Percentiles rank a stretch among this genome's conserved stretches.
Conservation (phyloP, 2,797 vertebrate species). For the Hydrolagus colliei region DNA sequence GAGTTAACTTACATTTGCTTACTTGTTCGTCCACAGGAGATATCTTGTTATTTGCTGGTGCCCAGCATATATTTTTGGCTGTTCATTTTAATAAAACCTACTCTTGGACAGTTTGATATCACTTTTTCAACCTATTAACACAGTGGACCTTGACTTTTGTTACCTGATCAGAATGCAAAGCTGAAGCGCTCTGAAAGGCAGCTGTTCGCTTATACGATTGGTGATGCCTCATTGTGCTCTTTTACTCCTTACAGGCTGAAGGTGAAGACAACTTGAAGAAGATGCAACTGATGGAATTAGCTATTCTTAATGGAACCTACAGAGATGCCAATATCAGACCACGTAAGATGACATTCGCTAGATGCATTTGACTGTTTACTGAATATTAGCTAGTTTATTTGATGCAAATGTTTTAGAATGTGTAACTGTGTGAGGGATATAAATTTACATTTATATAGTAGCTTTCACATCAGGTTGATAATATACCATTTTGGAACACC, state of each 20-base stretch:
- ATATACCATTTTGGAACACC: too few relatives aligned
- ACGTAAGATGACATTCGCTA: slow-evolving; percentile 54
- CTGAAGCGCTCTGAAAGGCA: neutral
- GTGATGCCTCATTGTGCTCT: neutral
- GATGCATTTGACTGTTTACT: slow-evolving; percentile 34
- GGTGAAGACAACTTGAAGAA: slow-evolving; percentile 76
- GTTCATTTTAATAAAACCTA: too few relatives aligned
- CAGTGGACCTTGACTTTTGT: too few relatives aligned
- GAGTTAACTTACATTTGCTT: too few relatives aligned
- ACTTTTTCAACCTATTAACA: too few relatives aligned
- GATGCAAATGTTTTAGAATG: neutral
- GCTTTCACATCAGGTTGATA: neutral
- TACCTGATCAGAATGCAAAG: neutral
- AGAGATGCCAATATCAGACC: slow-evolving; percentile 74
- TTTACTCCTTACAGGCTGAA: slow-evolving; percentile 53
- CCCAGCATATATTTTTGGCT: too few relatives aligned
- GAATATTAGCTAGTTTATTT: neutral
- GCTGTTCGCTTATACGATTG: neutral
- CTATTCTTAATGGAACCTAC: slow-evolving; percentile 72
- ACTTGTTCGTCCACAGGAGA: too few relatives aligned
- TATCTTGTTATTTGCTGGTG: too few relatives aligned
- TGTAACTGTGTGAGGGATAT: neutral
- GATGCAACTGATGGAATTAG: slow-evolving; percentile 75
- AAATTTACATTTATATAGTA: neutral
- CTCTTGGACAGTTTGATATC: neutral